Percentiles rank a stretch among this genome's conserved stretches.
Evolutionary conservation across 2,113 vertebrate species (phyloP).

Genomic region (Embiotoca jacksoni): DNA sequence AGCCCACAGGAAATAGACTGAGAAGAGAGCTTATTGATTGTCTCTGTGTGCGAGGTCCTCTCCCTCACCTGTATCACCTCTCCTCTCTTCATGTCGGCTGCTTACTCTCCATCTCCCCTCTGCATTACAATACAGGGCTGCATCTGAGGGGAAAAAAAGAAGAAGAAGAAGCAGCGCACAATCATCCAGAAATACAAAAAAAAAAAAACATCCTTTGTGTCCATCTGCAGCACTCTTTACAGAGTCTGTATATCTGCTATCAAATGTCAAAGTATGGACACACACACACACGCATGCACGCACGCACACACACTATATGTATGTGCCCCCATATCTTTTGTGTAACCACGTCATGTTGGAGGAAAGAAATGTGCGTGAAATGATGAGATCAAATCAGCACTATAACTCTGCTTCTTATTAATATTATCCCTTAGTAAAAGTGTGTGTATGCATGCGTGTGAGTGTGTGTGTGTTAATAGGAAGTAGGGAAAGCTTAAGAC

Average conservation of each 20-base stretch:
- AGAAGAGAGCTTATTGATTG: constrained; percentile 78
- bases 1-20: constrained; percentile 76
- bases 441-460: background rate
- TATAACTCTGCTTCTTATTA: constrained; percentile 13
- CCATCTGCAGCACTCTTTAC: background rate
- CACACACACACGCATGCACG: too few species aligned
- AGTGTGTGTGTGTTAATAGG: background rate
- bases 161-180: background rate
- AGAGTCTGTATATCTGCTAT: too few species aligned
- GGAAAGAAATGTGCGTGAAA: constrained; percentile 6
- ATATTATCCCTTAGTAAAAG: constrained; percentile 17
- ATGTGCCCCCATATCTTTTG: too few species aligned
- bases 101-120: constrained; percentile 35
- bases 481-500: background rate
- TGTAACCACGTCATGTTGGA: background rate
- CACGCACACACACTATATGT: too few species aligned
- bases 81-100: constrained; percentile 47
- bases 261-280: background rate
- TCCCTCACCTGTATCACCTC: constrained; percentile 64
- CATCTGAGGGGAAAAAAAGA: constrained; percentile 1
- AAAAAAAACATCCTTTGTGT: background rate
- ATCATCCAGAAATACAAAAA: background rate
- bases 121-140: constrained; percentile 43
- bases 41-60: constrained; percentile 73
- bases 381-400: constrained; percentile 20